Percentiles rank a stretch among this genome's conserved stretches.
These are phyloP conservation scores for Cottoperca gobio DNA, from an alignment of 2,797 vertebrate species.

Conservation along the genomic window DNA sequence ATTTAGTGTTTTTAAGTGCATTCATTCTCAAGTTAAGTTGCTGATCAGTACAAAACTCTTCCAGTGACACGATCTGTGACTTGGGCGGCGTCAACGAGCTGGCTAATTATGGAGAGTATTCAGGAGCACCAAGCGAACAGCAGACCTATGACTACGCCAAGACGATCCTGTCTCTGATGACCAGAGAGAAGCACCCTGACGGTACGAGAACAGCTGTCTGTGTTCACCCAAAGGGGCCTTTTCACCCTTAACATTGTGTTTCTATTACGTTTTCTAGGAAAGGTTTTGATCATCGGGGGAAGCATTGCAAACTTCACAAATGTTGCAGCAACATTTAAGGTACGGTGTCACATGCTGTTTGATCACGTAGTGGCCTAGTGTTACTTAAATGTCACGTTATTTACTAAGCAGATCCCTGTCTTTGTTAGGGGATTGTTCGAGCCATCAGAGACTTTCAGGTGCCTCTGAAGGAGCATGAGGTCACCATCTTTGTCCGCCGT, in stretches of 20 bases:
- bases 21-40: background rate
- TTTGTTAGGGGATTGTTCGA: conserved; percentile 92
- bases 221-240: background rate
- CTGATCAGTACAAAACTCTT: conserved; percentile 10
- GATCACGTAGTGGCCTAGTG: background rate
- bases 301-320: conserved; percentile 99
- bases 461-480: conserved; percentile 95
- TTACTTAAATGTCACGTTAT: background rate
- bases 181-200: conserved; percentile 92
- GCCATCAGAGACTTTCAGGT: conserved; percentile 95
- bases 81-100: conserved; percentile 95
- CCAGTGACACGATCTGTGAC: conserved; percentile 97
- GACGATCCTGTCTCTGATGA: conserved; percentile 98
- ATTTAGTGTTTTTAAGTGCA: background rate
- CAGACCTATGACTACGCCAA: conserved; percentile 99
- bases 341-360: conserved; percentile 54
- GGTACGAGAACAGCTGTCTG: conserved; percentile 77
- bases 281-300: conserved; percentile 96
- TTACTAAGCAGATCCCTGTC: background rate
- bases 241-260: background rate
- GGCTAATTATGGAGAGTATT: conserved; percentile 98
- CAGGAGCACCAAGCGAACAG: conserved; percentile 96
- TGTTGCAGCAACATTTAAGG: conserved; percentile 98
- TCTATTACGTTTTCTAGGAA: conserved; percentile 81
- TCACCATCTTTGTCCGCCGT: conserved; percentile 95